phyloP scores from a whole-genome alignment of 2,113 vertebrate species.

The Ceuthmochares aereus region DNA sequence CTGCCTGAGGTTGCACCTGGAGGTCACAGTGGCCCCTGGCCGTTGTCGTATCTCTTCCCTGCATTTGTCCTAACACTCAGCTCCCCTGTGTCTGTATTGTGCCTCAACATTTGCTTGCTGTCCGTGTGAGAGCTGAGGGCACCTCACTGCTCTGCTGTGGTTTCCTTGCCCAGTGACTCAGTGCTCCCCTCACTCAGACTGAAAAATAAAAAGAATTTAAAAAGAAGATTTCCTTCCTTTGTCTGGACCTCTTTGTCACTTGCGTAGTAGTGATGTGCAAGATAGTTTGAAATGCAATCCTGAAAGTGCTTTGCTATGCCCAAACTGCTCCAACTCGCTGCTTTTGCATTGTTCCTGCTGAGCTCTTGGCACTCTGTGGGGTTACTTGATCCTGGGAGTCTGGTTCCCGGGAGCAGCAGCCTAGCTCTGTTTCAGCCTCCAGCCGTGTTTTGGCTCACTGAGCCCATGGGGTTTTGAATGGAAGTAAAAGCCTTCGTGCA shows the following conservation, averaged over 20 bases:
- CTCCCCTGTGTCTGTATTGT: background rate
- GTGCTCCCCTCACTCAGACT: accelerated
- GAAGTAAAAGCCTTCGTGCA: background rate
- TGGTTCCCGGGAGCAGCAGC: background rate
- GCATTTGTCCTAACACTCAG: background rate
- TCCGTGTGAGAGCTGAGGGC: background rate
- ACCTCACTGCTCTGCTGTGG: background rate
- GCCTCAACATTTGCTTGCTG: accelerated
- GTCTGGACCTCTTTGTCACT: background rate
- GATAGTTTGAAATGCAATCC: background rate
- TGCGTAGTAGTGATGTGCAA: background rate
- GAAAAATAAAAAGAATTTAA: background rate
- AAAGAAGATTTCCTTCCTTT: background rate
- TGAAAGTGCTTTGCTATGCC: background rate
- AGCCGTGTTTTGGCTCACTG: background rate
- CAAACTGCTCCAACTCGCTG: background rate
- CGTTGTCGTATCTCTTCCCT: accelerated
- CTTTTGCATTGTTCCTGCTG: background rate
- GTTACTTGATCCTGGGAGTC: background rate
- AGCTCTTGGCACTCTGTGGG: background rate
- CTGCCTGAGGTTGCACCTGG: background rate
- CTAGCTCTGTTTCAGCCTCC: background rate
- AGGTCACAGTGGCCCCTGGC: background rate
- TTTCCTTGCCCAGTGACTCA: background rate
- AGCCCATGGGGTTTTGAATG: background rate